phyloP scores from a whole-genome alignment of 2,888 invertebrate species.

The Rhamnusium bicolor region DNA sequence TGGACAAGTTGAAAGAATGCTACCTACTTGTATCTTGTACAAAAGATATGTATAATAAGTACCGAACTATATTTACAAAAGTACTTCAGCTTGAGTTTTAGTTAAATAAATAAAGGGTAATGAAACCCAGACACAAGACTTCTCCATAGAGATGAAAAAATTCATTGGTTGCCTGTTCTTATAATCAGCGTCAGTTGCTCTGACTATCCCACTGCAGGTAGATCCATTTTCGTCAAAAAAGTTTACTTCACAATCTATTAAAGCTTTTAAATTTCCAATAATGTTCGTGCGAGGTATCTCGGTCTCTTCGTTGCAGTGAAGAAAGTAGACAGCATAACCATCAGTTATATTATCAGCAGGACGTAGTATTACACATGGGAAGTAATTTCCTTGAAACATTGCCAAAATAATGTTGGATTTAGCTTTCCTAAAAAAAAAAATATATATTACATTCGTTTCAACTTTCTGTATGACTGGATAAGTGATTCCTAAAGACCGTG shows the following conservation, averaged over 20 bases:
- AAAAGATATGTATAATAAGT: neutral
- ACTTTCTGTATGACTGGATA: too few species aligned
- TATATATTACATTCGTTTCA: too few species aligned
- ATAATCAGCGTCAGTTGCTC: constrained; percentile 22
- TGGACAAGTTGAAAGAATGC: neutral
- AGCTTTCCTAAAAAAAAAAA: constrained; percentile 20
- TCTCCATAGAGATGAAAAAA: constrained; percentile 20
- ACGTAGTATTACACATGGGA: constrained; percentile 34
- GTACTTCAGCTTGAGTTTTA: constrained; percentile 17
- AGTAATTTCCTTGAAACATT: constrained; percentile 26
- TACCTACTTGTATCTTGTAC: neutral
- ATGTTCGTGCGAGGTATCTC: constrained; percentile 31
- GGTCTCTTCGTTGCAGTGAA: constrained; percentile 31
- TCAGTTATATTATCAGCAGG: neutral
- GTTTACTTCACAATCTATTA: constrained; percentile 28
- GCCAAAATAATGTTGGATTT: constrained; percentile 33
- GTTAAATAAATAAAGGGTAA: constrained; percentile 34
- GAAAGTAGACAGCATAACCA: constrained; percentile 35
- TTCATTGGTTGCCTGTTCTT: constrained; percentile 33
- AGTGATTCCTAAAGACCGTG: too few species aligned
- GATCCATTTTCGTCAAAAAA: constrained; percentile 28
- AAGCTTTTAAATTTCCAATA: constrained; percentile 27
- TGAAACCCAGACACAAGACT: constrained; percentile 25
- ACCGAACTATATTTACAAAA: neutral
- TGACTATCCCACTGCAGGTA: constrained; percentile 20